Conservation (phyloP, 2,113 vertebrate species). For the Oxyruncus cristatus region DNA sequence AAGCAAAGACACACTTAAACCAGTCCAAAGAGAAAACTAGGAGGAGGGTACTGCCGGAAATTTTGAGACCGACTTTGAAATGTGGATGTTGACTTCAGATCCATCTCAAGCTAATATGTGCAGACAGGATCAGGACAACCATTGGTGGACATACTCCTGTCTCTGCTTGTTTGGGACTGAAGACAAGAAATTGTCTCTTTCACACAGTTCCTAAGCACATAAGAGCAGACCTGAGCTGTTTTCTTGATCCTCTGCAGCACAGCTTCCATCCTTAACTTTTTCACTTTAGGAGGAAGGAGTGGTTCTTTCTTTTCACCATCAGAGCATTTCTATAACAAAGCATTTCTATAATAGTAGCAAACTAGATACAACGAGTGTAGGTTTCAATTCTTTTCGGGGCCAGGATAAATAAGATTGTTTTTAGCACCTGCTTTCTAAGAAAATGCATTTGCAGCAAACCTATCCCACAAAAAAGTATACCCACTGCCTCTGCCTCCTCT, state of each 20-base stretch:
- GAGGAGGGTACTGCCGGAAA: neutral
- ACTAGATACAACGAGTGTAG: neutral
- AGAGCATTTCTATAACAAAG: neutral
- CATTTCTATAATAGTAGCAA: no score
- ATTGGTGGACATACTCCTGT: neutral
- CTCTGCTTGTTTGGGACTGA: neutral
- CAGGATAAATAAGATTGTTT: neutral
- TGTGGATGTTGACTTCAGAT: fast-evolving
- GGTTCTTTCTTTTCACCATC: neutral
- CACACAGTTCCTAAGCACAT: neutral
- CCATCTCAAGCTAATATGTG: neutral
- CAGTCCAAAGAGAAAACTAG: neutral
- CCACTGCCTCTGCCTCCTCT: neutral
- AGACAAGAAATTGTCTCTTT: neutral
- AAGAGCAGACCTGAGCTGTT: neutral
- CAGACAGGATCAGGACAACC: neutral
- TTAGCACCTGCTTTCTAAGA: neutral
- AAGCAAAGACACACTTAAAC: neutral
- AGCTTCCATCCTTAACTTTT: neutral
- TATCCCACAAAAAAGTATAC: neutral
- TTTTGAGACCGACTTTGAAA: neutral
- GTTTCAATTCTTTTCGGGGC: neutral
- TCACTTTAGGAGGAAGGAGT: neutral
- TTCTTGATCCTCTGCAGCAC: neutral
- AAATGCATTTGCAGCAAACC: neutral